A percentile compares a stretch with the other conserved stretches of the same genome.
These are phyloP conservation scores for Astyanax mexicanus DNA, from an alignment of 2,797 vertebrate species.

Conservation along the genomic window DNA sequence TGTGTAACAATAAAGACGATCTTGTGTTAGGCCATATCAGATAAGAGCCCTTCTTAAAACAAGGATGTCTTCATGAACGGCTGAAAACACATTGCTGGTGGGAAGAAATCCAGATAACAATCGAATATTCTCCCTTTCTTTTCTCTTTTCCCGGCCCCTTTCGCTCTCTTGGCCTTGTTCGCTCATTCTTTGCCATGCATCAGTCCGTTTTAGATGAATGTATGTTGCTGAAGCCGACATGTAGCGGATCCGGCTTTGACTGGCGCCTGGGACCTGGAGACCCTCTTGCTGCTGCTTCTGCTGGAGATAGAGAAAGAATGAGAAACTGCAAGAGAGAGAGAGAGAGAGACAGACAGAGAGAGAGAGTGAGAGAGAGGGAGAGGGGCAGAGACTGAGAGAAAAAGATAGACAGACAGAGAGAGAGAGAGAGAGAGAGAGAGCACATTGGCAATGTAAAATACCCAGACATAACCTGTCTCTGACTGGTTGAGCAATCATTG, in stretches of 20 bases:
- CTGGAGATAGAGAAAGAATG: slow-evolving; percentile 69
- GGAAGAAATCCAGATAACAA: slow-evolving; percentile 75
- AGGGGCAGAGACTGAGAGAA: too few relatives aligned
- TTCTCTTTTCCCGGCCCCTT: slow-evolving; percentile 7
- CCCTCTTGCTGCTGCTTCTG: slow-evolving; percentile 60
- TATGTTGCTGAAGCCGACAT: slow-evolving; percentile 81
- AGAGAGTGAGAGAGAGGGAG: slow-evolving; percentile 1
- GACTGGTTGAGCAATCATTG: slow-evolving; percentile 89
- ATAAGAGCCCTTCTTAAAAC: slow-evolving; percentile 75
- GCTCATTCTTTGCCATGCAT: slow-evolving; percentile 74
- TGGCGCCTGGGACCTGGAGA: slow-evolving; percentile 86
- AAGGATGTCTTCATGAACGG: slow-evolving; percentile 71
- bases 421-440: slow-evolving; percentile 1
- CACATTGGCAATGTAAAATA: slow-evolving; percentile 66
- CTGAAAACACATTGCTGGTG: slow-evolving; percentile 71
- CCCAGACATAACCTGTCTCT: slow-evolving; percentile 80
- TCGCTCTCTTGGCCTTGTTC: slow-evolving; percentile 15
- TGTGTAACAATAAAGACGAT: slow-evolving; percentile 71
- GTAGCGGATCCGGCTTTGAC: slow-evolving; percentile 79
- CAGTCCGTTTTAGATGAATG: slow-evolving; percentile 83
- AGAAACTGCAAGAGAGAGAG: slow-evolving; percentile 45
- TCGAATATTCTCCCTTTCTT: slow-evolving; percentile 69
- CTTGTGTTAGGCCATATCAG: slow-evolving; percentile 69
- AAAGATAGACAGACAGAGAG: not conserved
- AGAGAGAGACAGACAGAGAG: not conserved